A percentile compares a stretch with the other conserved stretches of the same genome.
Conservation (phyloP, 2,797 vertebrate genomes). For the Alauda arvensis region DNA sequence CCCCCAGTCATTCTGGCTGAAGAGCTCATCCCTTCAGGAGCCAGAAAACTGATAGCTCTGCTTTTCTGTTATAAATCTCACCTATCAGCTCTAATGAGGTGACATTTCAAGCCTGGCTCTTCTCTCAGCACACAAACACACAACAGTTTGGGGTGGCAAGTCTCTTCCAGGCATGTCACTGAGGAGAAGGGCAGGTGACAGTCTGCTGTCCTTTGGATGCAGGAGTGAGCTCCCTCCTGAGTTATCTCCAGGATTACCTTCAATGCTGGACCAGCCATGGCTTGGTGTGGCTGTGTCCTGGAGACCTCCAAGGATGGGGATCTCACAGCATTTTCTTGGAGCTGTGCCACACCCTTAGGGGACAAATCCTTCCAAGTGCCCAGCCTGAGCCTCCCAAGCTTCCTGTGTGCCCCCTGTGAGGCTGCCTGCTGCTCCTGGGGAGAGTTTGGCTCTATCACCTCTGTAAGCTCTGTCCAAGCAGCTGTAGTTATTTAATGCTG, state of each 20-base stretch:
- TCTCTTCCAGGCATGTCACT: background rate
- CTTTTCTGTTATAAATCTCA: conserved; percentile 10
- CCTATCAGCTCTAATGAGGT: conserved; percentile 28
- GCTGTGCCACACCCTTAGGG: background rate
- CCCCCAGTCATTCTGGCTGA: background rate
- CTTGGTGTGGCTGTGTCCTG: background rate
- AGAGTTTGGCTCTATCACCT: background rate
- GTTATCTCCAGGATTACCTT: background rate
- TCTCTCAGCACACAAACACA: background rate
- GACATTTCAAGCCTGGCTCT: conserved; percentile 22
- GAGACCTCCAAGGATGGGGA: background rate
- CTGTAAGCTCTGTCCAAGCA: background rate
- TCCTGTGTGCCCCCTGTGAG: background rate
- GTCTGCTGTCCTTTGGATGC: background rate
- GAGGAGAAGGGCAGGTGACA: background rate
- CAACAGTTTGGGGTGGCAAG: background rate
- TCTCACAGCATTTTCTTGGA: background rate
- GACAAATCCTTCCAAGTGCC: background rate
- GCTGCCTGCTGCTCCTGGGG: background rate
- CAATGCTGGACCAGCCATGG: background rate
- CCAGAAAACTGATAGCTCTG: background rate
- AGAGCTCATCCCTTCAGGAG: conserved; percentile 6
- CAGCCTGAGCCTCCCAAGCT: background rate
- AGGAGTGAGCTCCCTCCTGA: background rate
- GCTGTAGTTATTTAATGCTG: background rate